Conservation (phyloP, 2,797 vertebrate genomes). For the Pseudomugil tenellus region DNA sequence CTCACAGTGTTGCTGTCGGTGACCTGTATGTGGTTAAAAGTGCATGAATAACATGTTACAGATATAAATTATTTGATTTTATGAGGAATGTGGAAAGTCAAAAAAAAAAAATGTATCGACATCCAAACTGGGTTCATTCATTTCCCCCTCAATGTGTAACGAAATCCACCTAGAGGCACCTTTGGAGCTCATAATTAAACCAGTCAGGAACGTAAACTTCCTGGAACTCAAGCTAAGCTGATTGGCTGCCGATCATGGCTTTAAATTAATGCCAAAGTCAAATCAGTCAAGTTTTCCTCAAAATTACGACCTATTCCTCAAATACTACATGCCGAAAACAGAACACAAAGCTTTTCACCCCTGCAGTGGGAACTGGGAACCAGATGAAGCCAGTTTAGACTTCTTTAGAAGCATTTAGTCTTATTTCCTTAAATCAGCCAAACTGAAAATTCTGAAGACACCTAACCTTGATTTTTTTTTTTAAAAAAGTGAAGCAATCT, state of each 20-base stretch:
- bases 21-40: constrained; percentile 1
- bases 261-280: neutral
- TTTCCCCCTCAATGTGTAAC: neutral
- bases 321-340: neutral
- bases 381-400: neutral
- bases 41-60: constrained; percentile 1
- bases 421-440: neutral
- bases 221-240: neutral
- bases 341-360: neutral
- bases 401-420: neutral
- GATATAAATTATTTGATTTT: neutral
- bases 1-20: neutral
- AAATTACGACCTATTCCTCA: neutral
- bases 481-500: neutral
- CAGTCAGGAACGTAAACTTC: neutral
- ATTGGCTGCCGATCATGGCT: neutral
- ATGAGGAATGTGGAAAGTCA: neutral
- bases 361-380: neutral
- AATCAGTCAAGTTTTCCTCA: neutral
- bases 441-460: neutral
- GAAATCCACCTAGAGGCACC: neutral
- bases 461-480: neutral
- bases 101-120: neutral
- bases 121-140: neutral
- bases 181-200: neutral